These are phyloP conservation scores for Sylvia borin DNA, from an alignment of 2,797 vertebrate species.

Conservation along the genomic window DNA sequence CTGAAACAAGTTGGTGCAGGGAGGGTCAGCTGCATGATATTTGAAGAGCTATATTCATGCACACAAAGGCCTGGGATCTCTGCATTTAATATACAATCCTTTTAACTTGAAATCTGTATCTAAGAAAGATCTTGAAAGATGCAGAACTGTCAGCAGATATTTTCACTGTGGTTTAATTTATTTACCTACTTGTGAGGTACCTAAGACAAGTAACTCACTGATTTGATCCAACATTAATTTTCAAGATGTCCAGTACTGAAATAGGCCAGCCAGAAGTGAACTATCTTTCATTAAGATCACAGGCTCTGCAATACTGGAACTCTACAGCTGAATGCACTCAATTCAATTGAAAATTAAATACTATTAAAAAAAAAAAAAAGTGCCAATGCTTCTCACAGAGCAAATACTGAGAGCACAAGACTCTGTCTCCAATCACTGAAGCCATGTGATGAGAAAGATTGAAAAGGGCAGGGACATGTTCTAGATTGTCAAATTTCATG, in stretches of 20 bases:
- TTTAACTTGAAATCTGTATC: not conserved
- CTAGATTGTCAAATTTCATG: not conserved
- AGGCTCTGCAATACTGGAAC: not conserved
- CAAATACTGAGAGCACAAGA: not conserved
- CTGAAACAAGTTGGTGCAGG: not conserved
- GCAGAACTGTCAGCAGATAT: not conserved
- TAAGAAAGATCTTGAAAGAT: not conserved
- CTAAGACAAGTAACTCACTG: not conserved
- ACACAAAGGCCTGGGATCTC: not conserved
- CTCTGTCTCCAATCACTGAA: not conserved
- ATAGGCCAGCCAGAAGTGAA: not conserved
- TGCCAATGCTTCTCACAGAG: not conserved
- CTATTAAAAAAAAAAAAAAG: not conserved
- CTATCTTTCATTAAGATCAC: not conserved
- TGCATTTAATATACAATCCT: not conserved
- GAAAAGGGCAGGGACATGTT: not conserved
- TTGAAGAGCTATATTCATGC: not conserved
- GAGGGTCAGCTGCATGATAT: not conserved
- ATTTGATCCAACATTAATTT: not conserved
- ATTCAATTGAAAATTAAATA: not conserved
- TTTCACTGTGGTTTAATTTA: not conserved
- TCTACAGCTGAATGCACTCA: not conserved
- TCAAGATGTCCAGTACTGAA: not conserved
- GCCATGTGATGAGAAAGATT: not conserved
- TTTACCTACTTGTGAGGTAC: not conserved